Conservation (phyloP, 2,113 vertebrate species). For the Podarcis raffonei region DNA sequence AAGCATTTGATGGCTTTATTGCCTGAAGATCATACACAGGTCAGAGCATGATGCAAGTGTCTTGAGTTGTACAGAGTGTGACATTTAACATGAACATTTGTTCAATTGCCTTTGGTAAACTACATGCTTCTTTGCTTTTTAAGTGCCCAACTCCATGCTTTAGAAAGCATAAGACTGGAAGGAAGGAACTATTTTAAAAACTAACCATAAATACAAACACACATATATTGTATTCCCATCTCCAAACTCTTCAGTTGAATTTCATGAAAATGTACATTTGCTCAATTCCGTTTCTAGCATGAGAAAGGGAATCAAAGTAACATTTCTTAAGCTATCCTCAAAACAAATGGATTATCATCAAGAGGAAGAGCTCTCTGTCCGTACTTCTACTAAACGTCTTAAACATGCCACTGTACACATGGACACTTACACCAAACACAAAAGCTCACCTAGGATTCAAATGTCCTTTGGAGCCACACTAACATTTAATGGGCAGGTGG, state of each 20-base stretch:
- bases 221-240: background rate
- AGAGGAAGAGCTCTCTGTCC: background rate
- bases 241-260: conserved; percentile 4
- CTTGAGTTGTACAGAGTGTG: background rate
- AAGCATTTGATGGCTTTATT: background rate
- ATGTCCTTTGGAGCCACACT: background rate
- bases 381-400: conserved; percentile 9
- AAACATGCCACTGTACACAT: background rate
- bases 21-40: background rate
- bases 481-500: background rate
- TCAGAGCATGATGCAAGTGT: background rate
- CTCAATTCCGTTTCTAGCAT: background rate
- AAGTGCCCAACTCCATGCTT: background rate
- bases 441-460: background rate
- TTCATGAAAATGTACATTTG: background rate
- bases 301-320: conserved; percentile 11
- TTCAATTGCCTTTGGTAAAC: background rate
- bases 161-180: background rate
- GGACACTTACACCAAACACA: background rate
- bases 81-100: background rate
- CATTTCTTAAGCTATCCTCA: background rate
- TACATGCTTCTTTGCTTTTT: background rate
- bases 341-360: conserved; percentile 4
- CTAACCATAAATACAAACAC: background rate
- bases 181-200: conserved; percentile 11